A percentile compares a stretch with the other conserved stretches of the same genome.
phyloP scores from a whole-genome alignment of 2,888 invertebrate species.

The Tillus elongatus region DNA sequence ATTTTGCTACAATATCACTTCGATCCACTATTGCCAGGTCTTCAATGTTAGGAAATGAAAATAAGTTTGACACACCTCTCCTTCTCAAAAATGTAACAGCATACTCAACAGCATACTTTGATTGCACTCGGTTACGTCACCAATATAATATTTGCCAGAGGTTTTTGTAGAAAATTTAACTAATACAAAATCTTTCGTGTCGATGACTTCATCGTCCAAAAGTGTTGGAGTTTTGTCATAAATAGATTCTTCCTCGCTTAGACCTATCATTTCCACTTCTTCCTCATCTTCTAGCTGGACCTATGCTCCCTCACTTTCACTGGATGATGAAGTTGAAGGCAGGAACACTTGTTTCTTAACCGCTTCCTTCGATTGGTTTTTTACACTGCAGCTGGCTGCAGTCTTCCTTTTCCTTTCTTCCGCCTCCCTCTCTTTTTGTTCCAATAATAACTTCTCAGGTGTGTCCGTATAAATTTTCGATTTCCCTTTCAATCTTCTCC shows the following conservation, averaged over 20 bases:
- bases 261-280: neutral
- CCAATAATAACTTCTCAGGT: conserved; percentile 1
- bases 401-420: conserved; percentile 3
- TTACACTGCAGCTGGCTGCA: conserved; percentile 2
- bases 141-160: neutral
- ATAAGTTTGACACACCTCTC: neutral
- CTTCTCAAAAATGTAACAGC: conserved; percentile 1
- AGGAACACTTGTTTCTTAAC: neutral
- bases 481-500: conserved; percentile 1
- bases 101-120: neutral
- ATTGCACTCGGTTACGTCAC: neutral
- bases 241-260: neutral
- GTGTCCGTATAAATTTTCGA: neutral
- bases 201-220: conserved; percentile 1
- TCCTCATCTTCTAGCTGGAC: neutral
- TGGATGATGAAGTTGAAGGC: conserved; percentile 2
- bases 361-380: neutral
- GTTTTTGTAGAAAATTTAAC: neutral
- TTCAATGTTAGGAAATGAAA: conserved; percentile 2
- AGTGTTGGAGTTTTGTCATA: neutral
- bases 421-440: neutral
- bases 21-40: neutral
- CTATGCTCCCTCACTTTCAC: neutral
- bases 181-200: conserved; percentile 1
- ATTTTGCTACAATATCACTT: too few relatives aligned